Evolutionary conservation across 2,888 invertebrate species (phyloP), one percentile per base, ranked within the genome.

Genomic region (Harpalus rufipes): DNA sequence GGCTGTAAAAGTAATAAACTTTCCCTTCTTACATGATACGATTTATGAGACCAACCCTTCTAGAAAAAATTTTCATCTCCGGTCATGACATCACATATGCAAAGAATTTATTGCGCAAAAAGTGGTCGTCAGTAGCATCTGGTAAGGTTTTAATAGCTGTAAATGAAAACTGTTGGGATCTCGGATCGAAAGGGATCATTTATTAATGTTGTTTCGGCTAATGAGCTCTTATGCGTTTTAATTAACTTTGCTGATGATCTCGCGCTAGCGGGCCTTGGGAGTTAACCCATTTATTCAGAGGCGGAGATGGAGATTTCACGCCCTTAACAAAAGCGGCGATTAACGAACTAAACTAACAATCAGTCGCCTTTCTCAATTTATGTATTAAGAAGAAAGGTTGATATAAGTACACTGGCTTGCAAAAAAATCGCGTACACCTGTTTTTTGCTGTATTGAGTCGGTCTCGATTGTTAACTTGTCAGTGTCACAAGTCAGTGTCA

Each of bases 171-270:
- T 68, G 68, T 68, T n/a, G 5, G 68, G 39, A 68, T 68, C 76
- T 18, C 76, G 21, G 76, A 56, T 68, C 76, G 56, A 76, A 72
- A 76, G 18, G 51, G 51, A 76, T 78, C 78, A 78, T 78, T 78
- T 78, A 78, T 78, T 58, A 51, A 78, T 59, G 56, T 59, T 39
- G 58, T 78, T 78, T 78, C 25, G 78, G 58, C 56, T 78, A 78
- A 78, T 78, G 58, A 78, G 58, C 58, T 78, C 56, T 58, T 78
- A 78, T 78, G 58, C 58, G 78, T 78, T 78, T 78, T 78, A 78
- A 78, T 78, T 78, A 78, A 78, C 56, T 78, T 78, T 56, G 78
- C 78, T 78, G 78, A 58, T 78, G 76, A 56, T 76, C 76, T 76
- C 51, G 51, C 76, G 76, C 68, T 14, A 39, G 39, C 68, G 68